phyloP scores from a whole-genome alignment of 1,140 invertebrate species.

The Lutraria rhynchaena region DNA sequence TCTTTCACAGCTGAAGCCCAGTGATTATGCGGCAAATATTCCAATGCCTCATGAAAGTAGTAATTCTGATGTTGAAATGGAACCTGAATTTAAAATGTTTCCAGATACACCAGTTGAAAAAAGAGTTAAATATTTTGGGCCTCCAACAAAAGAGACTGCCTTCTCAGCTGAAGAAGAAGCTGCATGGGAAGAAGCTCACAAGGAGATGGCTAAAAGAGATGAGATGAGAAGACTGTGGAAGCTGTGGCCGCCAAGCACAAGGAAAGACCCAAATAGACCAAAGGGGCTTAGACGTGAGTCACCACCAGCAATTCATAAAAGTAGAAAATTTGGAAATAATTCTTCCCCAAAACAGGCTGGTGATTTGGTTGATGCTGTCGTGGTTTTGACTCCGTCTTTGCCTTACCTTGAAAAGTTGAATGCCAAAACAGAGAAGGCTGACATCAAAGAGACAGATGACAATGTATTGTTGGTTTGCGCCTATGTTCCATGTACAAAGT shows the following conservation, averaged over 20 bases:
- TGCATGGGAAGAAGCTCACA: neutral
- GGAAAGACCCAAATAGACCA: conserved; percentile 20
- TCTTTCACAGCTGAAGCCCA: neutral
- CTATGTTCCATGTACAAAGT: conserved; percentile 10
- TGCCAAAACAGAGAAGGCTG: neutral
- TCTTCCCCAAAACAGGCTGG: neutral
- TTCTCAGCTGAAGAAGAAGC: conserved; percentile 10
- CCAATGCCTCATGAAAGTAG: neutral
- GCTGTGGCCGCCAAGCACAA: neutral
- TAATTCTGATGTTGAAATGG: conserved; percentile 24
- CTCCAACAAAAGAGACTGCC: conserved; percentile 7
- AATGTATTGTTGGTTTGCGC: conserved; percentile 5
- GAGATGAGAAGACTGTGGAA: neutral
- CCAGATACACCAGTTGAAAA: neutral
- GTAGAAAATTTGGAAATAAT: neutral
- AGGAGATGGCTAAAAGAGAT: neutral
- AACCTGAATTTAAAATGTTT: conserved; percentile 2
- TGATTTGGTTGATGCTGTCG: neutral
- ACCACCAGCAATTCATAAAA: neutral
- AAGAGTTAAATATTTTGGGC: conserved; percentile 10
- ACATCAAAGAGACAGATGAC: neutral
- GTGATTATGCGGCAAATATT: neutral
- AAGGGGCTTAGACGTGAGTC: conserved; percentile 7
- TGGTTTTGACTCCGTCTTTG: conserved; percentile 23
- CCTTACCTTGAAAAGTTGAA: neutral